Conservation (phyloP, 2,888 invertebrate species). For the Drosophila subsilvestris region DNA sequence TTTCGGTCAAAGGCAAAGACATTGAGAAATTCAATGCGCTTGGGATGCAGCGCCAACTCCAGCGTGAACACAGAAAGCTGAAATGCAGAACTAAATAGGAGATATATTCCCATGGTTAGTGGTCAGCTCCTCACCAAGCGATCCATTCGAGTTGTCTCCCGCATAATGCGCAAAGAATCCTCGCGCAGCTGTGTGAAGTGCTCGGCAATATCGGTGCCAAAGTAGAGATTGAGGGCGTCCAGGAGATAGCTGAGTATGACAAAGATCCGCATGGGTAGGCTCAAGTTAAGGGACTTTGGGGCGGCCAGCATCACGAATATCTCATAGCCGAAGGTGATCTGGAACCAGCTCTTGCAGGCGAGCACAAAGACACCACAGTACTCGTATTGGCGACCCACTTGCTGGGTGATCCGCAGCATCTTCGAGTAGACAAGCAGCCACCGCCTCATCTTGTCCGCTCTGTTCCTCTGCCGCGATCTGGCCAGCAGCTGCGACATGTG, state of each 20-base stretch:
- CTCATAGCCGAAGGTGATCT: slow-evolving; percentile 42
- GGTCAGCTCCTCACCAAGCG: slow-evolving; percentile 5
- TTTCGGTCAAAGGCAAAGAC: slow-evolving; percentile 38
- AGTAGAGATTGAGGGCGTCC: slow-evolving; percentile 31
- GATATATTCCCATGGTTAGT: background rate
- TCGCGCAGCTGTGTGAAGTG: slow-evolving; percentile 3
- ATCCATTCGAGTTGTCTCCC: slow-evolving; percentile 16
- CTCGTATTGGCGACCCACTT: slow-evolving; percentile 10
- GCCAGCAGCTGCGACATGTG: slow-evolving; percentile 5
- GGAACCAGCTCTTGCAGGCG: slow-evolving; percentile 46
- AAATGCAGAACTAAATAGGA: background rate
- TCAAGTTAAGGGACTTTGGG: slow-evolving; percentile 15
- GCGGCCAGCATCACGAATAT: slow-evolving; percentile 32
- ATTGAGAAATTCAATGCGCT: slow-evolving; percentile 39
- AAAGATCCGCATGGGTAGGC: slow-evolving; percentile 11
- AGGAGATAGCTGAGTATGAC: slow-evolving; percentile 30
- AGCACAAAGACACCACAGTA: slow-evolving; percentile 9
- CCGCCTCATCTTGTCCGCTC: background rate
- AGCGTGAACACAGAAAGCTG: slow-evolving; percentile 32
- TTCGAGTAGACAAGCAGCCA: slow-evolving; percentile 19
- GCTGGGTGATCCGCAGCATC: background rate
- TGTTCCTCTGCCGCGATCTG: background rate
- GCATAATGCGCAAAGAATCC: slow-evolving; percentile 14
- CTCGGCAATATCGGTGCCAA: slow-evolving; percentile 36
- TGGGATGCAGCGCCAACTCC: slow-evolving; percentile 26